Base-by-base conservation (phyloP, 53 echinoderm and acorn worm species). In the Stichopus horrens region DNA sequence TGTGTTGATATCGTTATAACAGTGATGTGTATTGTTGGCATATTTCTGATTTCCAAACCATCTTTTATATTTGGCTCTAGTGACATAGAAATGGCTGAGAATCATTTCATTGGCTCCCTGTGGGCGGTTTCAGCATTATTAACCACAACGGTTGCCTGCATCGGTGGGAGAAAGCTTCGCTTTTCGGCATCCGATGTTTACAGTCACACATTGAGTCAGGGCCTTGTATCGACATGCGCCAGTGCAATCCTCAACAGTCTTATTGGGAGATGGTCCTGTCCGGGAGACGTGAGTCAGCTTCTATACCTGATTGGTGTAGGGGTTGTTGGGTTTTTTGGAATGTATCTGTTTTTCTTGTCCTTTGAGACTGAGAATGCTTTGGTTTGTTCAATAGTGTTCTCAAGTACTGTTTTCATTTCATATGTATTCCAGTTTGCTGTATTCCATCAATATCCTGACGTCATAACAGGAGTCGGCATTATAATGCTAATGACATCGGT, bases 381-480 rank as follows among this genome's bases (percentile, higher is more conserved):
- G 8, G 19, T 53, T 53, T 51, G 52, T 6, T 53, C 56, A 16
- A 53, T 53, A 6, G 79, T 78, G 54, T 54, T 53, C 9, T 52
- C 79, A 5, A 18, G 14, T n/a, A 53, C 55, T 19, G 53, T 54
- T 19, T 18, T 78, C 79, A 78, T 78, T 53, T 78, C 79, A 18
- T 78, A 78, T 55, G 7, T 78, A 13, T 55, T 78, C 16, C 79
- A 78, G 16, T 75, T 78, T 53, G 53, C 55, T 8, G 54, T 78
- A 4, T 78, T 53, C 53, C 53, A 19, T 18, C 9, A 11, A 78
- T 78, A 52, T 53, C 79, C 79, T 5, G 79, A 78, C 53, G 4
- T 78, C 54, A 16, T 78, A 78, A 52, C 54, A 8, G 79, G 79
- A 7, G 55, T 78, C 52, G 79, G 79, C 5, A 55, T 54, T n/a